Evolutionary conservation across 2,888 invertebrate species (phyloP).

Genomic region (Cephalotes varians): DNA sequence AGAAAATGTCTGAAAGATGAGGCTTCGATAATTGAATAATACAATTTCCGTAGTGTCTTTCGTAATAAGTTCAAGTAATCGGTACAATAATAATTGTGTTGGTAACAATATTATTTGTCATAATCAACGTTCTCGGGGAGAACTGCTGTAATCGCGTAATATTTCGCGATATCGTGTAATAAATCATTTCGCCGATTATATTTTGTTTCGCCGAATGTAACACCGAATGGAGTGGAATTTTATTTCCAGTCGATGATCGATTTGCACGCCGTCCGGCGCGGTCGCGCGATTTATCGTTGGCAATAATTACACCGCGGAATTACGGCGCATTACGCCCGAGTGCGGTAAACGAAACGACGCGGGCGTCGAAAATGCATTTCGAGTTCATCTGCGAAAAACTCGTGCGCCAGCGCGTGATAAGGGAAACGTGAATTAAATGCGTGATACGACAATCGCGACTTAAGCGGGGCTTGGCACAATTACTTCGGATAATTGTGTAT

Average conservation of each 20-base stretch:
- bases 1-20: background rate
- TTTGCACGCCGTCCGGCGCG: slow-evolving; percentile 1
- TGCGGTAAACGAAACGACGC: slow-evolving; percentile 1
- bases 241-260: slow-evolving; percentile 48
- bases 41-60: background rate
- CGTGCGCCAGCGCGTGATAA: slow-evolving; percentile 27
- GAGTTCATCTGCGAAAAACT: slow-evolving; percentile 17
- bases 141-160: background rate
- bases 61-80: background rate
- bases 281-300: slow-evolving; percentile 35
- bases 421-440: slow-evolving; percentile 23
- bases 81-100: background rate
- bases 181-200: slow-evolving; percentile 45
- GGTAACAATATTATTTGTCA: background rate
- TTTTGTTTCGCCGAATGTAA: slow-evolving; percentile 34
- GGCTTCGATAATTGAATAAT: background rate
- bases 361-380: slow-evolving; percentile 29
- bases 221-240: slow-evolving; percentile 29
- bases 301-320: slow-evolving; percentile 49
- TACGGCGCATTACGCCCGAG: slow-evolving; percentile 34
- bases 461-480: slow-evolving; percentile 32
- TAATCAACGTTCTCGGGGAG: background rate
- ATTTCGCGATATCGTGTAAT: slow-evolving; percentile 25
- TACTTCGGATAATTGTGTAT: slow-evolving; percentile 48
- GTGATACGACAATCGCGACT: slow-evolving; percentile 42